These are phyloP conservation scores for Danio aesculapii DNA, from an alignment of 2,797 vertebrate species.

Conservation along the genomic window DNA sequence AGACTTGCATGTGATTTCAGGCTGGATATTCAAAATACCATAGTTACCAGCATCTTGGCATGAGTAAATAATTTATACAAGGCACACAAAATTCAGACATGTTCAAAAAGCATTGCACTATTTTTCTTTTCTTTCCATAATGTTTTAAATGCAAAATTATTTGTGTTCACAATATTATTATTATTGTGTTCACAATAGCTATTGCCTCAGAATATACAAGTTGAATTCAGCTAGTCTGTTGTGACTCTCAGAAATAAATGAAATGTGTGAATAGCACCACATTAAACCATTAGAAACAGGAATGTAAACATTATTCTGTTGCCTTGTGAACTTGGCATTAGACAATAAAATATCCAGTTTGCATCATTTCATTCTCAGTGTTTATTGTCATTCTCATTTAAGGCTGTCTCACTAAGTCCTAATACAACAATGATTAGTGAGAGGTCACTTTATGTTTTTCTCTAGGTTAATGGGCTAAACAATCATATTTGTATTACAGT, in stretches of 20 bases:
- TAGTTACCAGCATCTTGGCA: no score
- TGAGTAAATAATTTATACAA: no score
- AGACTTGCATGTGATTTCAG: no score
- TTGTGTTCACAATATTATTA: no score
- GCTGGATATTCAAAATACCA: no score
- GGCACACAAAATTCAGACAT: no score
- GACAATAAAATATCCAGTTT: not conserved
- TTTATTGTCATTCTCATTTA: not conserved
- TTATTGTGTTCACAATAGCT: no score
- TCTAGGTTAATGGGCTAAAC: constrained; percentile 32
- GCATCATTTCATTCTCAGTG: not conserved
- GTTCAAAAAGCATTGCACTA: no score
- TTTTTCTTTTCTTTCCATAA: no score
- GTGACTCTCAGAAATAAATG: not conserved
- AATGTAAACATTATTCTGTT: not conserved
- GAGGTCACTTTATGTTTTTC: not conserved
- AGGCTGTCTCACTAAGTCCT: not conserved
- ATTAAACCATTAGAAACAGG: not conserved
- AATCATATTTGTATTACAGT: not conserved
- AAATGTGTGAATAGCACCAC: not conserved
- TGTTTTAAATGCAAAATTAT: no score
- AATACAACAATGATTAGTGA: not conserved
- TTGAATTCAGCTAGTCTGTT: not conserved
- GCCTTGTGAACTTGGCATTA: not conserved
- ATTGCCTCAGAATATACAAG: no score